Evolutionary conservation across 53 echinoderm and acorn worm genomes (phyloP).

Genomic region (Pentamera pediparva): DNA sequence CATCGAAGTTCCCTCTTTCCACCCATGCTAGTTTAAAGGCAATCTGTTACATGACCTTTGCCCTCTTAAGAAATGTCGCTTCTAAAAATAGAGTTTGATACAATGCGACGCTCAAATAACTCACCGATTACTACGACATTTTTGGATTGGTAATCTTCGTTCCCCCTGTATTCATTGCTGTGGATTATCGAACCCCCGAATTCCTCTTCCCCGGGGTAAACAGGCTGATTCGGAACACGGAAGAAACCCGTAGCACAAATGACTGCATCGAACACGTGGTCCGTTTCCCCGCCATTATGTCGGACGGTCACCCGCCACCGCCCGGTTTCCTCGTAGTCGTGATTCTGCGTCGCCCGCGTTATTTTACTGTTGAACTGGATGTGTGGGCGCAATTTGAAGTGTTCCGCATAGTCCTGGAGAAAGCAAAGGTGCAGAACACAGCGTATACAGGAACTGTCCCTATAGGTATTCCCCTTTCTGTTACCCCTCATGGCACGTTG

Average conservation of each 20-base stretch:
- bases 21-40: too few species aligned
- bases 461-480: too few species aligned
- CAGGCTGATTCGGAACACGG: constrained; percentile 38
- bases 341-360: constrained; percentile 34
- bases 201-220: constrained; percentile 55
- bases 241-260: constrained; percentile 63
- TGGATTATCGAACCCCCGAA: constrained; percentile 58
- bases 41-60: too few species aligned
- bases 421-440: too few species aligned
- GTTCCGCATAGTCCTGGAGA: constrained; percentile 51
- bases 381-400: constrained; percentile 45
- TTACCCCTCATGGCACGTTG: too few species aligned
- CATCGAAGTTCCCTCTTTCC: too few species aligned
- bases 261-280: constrained; percentile 57
- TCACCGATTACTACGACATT: constrained; percentile 75
- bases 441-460: too few species aligned
- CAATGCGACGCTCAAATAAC: neutral
- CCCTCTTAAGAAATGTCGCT: too few species aligned
- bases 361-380: constrained; percentile 50
- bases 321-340: constrained; percentile 53
- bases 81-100: too few species aligned
- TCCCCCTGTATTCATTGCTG: constrained; percentile 57
- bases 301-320: constrained; percentile 50
- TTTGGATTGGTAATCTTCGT: constrained; percentile 44
- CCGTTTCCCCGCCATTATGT: constrained; percentile 18